Evolutionary conservation across 2,888 invertebrate genomes (phyloP).

Genomic region (Harpagoxenus sublaevis): DNA sequence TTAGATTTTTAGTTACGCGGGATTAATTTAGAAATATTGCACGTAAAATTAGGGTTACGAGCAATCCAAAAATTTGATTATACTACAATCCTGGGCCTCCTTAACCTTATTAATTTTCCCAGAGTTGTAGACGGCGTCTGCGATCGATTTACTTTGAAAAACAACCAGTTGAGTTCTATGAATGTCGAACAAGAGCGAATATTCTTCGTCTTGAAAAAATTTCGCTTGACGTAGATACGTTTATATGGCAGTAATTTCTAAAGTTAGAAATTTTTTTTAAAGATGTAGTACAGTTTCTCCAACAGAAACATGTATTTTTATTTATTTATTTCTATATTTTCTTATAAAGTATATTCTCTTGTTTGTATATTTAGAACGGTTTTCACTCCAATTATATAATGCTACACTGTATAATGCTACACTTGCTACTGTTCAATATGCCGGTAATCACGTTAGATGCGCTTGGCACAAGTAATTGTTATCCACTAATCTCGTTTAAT

Average conservation of each 20-base stretch:
- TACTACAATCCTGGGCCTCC: too few species aligned
- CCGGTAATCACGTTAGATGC: slow-evolving; percentile 16
- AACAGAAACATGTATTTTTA: background rate
- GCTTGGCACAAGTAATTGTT: slow-evolving; percentile 40
- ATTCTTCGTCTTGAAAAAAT: background rate
- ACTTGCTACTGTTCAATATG: slow-evolving; percentile 9
- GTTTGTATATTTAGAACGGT: background rate
- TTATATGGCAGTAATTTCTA: background rate
- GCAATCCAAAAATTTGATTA: too few species aligned
- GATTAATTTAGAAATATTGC: too few species aligned
- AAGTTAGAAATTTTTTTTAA: background rate
- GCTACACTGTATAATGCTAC: background rate
- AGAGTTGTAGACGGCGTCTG: background rate
- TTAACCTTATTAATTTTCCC: too few species aligned
- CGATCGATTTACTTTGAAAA: slow-evolving; percentile 14
- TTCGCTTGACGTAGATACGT: background rate
- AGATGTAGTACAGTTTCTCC: background rate
- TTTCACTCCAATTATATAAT: background rate
- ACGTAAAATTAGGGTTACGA: too few species aligned
- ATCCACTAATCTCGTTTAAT: slow-evolving; percentile 32
- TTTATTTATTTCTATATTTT: slow-evolving; percentile 23
- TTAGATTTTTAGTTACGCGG: too few species aligned
- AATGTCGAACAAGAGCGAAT: background rate
- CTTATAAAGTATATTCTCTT: slow-evolving; percentile 11
- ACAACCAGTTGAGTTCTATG: background rate